Evolutionary conservation across 2,797 vertebrate genomes (phyloP).

Genomic region (Melanotaenia pygmaea): DNA sequence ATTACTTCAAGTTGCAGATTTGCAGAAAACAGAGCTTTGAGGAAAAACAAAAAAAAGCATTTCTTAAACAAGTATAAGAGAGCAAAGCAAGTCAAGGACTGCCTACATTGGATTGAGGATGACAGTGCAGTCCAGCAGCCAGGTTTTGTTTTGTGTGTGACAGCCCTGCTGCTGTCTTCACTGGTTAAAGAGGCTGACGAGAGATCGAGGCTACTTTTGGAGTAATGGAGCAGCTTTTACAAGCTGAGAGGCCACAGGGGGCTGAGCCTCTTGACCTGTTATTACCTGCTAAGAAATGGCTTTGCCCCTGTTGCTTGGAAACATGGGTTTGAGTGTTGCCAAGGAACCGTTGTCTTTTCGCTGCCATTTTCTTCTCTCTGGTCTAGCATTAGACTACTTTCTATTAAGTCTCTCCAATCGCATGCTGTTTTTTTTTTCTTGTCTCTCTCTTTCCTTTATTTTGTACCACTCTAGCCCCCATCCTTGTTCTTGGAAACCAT

Average conservation of each 20-base stretch:
- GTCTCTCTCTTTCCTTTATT: constrained; percentile 2
- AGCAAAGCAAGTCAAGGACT: background rate
- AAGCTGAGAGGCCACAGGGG: constrained; percentile 53
- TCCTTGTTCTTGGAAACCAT: constrained; percentile 34
- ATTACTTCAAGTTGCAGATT: background rate
- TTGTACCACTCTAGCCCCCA: background rate
- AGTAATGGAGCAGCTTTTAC: constrained; percentile 47
- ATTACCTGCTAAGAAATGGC: constrained; percentile 69
- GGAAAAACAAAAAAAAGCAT: background rate
- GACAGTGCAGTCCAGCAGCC: constrained; percentile 30
- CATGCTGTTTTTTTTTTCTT: constrained; percentile 30
- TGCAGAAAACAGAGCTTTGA: background rate
- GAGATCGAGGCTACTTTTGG: constrained; percentile 63
- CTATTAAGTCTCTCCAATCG: constrained; percentile 36
- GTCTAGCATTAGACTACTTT: constrained; percentile 33
- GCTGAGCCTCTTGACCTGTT: constrained; percentile 68
- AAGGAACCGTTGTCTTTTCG: constrained; percentile 60
- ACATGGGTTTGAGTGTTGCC: constrained; percentile 63
- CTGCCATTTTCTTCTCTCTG: constrained; percentile 35
- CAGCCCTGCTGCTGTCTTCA: constrained; percentile 38
- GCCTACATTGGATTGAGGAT: constrained; percentile 5
- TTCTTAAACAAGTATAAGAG: background rate
- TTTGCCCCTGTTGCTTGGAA: constrained; percentile 69
- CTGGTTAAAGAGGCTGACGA: constrained; percentile 53
- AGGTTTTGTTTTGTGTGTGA: constrained; percentile 41